Evolutionary conservation across 2,113 vertebrate species (phyloP).

Genomic region (Haplochromis burtoni): DNA sequence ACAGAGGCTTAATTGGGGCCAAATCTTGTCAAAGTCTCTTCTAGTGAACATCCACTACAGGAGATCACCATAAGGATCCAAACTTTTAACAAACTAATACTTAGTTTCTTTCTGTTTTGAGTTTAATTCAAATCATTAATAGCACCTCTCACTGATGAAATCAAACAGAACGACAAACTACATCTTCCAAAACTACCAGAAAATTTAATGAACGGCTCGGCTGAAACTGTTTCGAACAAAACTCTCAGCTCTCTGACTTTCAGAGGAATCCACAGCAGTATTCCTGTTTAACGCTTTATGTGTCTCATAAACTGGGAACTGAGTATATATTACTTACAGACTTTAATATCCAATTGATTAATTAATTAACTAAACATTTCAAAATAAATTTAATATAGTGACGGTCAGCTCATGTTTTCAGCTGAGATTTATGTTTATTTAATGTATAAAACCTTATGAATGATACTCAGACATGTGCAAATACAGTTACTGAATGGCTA

Average conservation of each 20-base stretch:
- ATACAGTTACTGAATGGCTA: not conserved
- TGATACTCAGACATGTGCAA: not conserved
- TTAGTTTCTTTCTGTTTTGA: not conserved
- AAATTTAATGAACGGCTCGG: not conserved
- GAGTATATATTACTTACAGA: not conserved
- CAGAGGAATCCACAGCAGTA: not conserved
- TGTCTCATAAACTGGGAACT: not conserved
- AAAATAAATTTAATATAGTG: not conserved
- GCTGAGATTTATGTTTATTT: not conserved
- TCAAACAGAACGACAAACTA: not conserved
- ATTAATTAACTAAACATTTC: not conserved
- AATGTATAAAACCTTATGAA: not conserved
- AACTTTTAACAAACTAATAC: slow-evolving; percentile 32
- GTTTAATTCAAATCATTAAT: not conserved
- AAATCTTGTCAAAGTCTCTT: slow-evolving; percentile 53
- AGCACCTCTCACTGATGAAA: not conserved
- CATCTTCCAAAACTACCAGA: not conserved
- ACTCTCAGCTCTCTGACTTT: not conserved
- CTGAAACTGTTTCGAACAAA: not conserved
- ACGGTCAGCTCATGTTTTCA: not conserved
- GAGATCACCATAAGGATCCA: slow-evolving; percentile 25
- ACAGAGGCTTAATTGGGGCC: slow-evolving; percentile 59
- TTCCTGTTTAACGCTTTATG: not conserved
- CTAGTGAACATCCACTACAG: slow-evolving; percentile 23
- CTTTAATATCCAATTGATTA: not conserved